Percentiles rank a stretch among this genome's conserved stretches.
phyloP scores from a whole-genome alignment of 2,888 invertebrate species.

The Xanthostigma xanthostigma region DNA sequence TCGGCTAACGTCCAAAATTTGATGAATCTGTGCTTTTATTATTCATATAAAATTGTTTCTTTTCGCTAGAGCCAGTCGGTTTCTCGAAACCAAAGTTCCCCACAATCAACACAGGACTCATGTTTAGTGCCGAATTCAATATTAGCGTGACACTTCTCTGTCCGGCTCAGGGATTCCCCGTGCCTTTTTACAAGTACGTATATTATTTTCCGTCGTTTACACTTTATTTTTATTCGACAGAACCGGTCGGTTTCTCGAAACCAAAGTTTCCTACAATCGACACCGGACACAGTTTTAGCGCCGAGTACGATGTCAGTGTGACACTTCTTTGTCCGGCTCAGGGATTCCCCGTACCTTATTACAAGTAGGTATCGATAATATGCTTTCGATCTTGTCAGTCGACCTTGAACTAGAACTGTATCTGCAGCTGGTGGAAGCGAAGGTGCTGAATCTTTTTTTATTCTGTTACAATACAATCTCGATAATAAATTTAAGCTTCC shows the following conservation, averaged over 20 bases:
- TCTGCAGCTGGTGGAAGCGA: too few species aligned
- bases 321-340: conserved; percentile 56
- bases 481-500: too few species aligned
- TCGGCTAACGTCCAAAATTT: too few species aligned
- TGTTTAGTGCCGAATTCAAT: conserved; percentile 22
- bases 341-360: conserved; percentile 44
- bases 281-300: conserved; percentile 46
- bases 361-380: conserved; percentile 33
- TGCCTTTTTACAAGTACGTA: conserved; percentile 25
- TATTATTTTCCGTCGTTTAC: too few species aligned
- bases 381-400: too few species aligned
- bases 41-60: too few species aligned
- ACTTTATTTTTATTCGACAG: conserved; percentile 24
- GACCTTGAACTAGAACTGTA: too few species aligned
- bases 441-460: too few species aligned
- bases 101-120: conserved; percentile 20
- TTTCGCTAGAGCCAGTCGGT: conserved; percentile 23
- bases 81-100: conserved; percentile 23
- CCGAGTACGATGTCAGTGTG: conserved; percentile 38
- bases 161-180: conserved; percentile 55
- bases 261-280: conserved; percentile 44
- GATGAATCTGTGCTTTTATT: too few species aligned
- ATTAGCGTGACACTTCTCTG: conserved; percentile 41
- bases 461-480: too few species aligned
- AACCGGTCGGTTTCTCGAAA: conserved; percentile 45